Base-by-base conservation (phyloP, 1,140 invertebrate genomes). In the Euura lappo region DNA sequence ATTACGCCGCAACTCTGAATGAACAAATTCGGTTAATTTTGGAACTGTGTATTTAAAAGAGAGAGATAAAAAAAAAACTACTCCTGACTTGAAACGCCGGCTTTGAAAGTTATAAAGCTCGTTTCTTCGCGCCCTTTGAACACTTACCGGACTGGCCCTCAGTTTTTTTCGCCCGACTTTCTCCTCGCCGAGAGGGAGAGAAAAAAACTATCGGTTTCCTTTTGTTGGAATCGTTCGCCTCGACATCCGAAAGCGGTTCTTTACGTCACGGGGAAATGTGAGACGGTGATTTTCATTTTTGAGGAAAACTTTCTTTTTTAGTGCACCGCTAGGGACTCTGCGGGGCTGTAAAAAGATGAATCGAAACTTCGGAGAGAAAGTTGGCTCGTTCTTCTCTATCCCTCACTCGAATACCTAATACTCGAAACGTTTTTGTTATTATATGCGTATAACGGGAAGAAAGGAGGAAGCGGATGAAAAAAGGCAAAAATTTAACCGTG, bases 291-390 rank as follows among this genome's bases (percentile, higher is more conserved):
- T 78, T 77, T 78, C 74, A 73, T 79, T 77, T 75, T 71, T 28
- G 69, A 69, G 13, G 28, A 28, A 28, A 47, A 51, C 46, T 74
- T 74, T 73, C 71, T 71, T 73, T 73, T 76, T 73, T 76, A 73
- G 65, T 71, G 69, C 13, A 71, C 66, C 46, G 70, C 45, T 45
- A 70, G 72, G 71, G 72, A 46, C 28, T 68, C 60, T 64, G 44
- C 77, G 77, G 77, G 70, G 77, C 74, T 70, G 51, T 79, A 80
- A 79, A 79, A 81, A 77, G 75, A 69, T 11, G 1, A 44, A 60
- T 60, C 51, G 51, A 8, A 5, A 60, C 6, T 60, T 60, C 6
- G 8, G 74, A 28, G 28, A 28, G 28, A 71, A 64, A 76, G 69
- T 65, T 44, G 71, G 65, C 75, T 28, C 28, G 28, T 79, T 79